A percentile compares a stretch with the other conserved stretches of the same genome.
These are phyloP conservation scores for Calliopum simillimum DNA, from an alignment of 2,888 invertebrate genomes.

Conservation along the genomic window DNA sequence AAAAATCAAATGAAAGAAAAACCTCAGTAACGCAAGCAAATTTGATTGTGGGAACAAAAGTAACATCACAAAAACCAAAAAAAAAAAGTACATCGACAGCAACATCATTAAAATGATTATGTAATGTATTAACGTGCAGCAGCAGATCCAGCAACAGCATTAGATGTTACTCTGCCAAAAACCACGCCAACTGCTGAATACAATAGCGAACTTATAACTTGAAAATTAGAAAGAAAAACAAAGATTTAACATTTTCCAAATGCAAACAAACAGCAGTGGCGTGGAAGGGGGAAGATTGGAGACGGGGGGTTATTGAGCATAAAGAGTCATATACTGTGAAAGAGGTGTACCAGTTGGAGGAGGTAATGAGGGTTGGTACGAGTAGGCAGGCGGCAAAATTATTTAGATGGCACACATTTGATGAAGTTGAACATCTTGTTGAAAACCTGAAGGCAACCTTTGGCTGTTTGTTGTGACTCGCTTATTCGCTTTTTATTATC, in stretches of 20 bases:
- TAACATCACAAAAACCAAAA: neutral
- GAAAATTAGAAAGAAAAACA: conserved; percentile 8
- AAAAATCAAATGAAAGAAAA: no score
- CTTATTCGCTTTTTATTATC: conserved; percentile 7
- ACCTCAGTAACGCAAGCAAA: neutral
- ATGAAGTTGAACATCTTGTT: conserved; percentile 22
- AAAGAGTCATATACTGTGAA: neutral
- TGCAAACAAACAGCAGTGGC: neutral
- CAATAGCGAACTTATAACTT: conserved; percentile 13
- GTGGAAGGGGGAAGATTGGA: neutral
- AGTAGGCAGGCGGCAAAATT: neutral
- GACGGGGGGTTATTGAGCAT: neutral
- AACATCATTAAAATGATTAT: conserved; percentile 38
- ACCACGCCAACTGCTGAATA: neutral
- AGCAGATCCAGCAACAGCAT: conserved; percentile 3
- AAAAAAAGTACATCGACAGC: neutral
- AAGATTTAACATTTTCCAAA: conserved; percentile 9
- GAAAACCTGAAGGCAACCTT: conserved; percentile 22
- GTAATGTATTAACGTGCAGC: conserved; percentile 27
- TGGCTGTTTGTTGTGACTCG: neutral
- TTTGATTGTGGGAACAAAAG: conserved; percentile 18
- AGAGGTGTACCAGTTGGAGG: neutral
- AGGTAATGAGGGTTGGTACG: neutral
- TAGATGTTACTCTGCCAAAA: neutral
- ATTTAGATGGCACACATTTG: conserved; percentile 37